Percentiles rank a stretch among this genome's conserved stretches.
Conservation (phyloP, 2,797 vertebrate species). For the Pitangus sulphuratus region DNA sequence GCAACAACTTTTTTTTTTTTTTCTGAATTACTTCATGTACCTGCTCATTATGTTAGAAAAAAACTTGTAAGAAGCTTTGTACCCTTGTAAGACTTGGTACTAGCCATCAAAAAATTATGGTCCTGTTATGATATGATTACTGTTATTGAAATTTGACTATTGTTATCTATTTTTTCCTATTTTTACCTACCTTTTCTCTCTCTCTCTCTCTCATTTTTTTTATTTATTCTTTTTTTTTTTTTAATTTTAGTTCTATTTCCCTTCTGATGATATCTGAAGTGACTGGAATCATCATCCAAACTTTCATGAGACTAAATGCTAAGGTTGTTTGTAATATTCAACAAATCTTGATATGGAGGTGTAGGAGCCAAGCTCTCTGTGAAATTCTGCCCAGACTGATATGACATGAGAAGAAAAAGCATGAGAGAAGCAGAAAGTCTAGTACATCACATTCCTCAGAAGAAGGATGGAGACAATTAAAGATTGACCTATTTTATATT, state of each 20-base stretch:
- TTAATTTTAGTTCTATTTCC: background rate
- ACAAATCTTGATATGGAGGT: background rate
- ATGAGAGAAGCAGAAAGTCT: background rate
- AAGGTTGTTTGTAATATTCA: background rate
- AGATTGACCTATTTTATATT: background rate
- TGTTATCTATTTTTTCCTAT: background rate
- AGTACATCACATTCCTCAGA: background rate
- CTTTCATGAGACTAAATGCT: background rate
- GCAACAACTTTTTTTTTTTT: background rate
- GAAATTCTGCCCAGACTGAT: background rate
- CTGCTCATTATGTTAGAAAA: background rate
- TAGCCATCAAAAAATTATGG: background rate
- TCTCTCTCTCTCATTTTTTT: too few relatives aligned
- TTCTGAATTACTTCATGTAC: background rate
- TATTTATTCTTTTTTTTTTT: background rate
- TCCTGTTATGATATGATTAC: accelerated
- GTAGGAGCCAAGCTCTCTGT: background rate
- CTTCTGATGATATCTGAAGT: background rate
- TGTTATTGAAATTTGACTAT: background rate
- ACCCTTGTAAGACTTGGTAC: background rate
- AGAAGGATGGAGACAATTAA: background rate
- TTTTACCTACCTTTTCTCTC: background rate
- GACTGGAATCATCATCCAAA: background rate
- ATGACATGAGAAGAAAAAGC: background rate
- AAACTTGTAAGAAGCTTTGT: background rate